A percentile compares a stretch with the other conserved stretches of the same genome.
Conservation (phyloP, 2,888 invertebrate species). For the Trisateles emortualis region DNA sequence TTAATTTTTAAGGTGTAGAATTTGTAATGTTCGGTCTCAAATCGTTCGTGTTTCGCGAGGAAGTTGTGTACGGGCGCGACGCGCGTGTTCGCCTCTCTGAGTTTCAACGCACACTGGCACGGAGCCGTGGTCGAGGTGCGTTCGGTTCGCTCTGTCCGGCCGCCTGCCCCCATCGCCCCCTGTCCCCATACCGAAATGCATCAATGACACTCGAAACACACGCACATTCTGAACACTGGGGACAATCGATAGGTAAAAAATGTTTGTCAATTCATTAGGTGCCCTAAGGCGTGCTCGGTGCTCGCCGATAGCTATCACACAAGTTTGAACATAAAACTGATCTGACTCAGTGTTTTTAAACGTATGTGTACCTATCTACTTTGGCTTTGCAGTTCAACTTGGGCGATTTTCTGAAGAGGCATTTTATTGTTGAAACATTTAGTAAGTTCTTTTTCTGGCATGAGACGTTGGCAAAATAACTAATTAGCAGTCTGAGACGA, state of each 20-base stretch:
- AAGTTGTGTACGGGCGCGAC: constrained; percentile 77
- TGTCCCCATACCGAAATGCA: constrained; percentile 83
- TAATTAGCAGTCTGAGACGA: background rate
- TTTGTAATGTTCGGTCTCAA: constrained; percentile 52
- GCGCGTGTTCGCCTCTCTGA: constrained; percentile 71
- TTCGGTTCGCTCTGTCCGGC: constrained; percentile 56
- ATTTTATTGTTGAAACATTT: background rate
- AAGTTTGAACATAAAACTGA: background rate
- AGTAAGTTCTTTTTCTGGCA: background rate
- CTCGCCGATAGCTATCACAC: constrained; percentile 3
- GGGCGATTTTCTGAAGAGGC: background rate
- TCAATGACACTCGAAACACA: constrained; percentile 84
- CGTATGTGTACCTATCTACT: too few relatives aligned
- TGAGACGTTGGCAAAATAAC: background rate
- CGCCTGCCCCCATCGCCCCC: constrained; percentile 68
- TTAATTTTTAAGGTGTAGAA: constrained; percentile 48
- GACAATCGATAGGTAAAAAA: constrained; percentile 72
- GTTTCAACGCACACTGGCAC: constrained; percentile 81
- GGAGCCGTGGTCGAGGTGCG: constrained; percentile 54
- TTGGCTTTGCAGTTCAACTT: background rate
- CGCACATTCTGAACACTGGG: constrained; percentile 78
- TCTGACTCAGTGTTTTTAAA: constrained; percentile 2
- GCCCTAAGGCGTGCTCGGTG: constrained; percentile 13
- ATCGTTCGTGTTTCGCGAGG: constrained; percentile 75
- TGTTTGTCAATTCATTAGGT: constrained; percentile 46